Evolutionary conservation across 1,140 invertebrate species (phyloP).

Genomic region (Drosophila leontia): DNA sequence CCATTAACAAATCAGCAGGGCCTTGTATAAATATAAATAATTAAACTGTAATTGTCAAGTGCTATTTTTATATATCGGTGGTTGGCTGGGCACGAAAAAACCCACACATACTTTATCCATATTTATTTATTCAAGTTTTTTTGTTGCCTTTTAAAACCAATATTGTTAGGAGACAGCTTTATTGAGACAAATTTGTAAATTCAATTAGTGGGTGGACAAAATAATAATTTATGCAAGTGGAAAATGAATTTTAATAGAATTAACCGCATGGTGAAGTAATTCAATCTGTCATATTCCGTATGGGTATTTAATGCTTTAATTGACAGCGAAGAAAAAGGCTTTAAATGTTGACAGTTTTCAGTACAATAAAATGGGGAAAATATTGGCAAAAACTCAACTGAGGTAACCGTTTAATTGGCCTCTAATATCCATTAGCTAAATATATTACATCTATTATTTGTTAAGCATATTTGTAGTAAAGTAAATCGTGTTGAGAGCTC

Average conservation of each 20-base stretch:
- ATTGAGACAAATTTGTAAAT: constrained; percentile 28
- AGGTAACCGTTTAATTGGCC: not conserved
- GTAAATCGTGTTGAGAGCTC: constrained; percentile 68
- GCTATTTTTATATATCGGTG: constrained; percentile 72
- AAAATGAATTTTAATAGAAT: constrained; percentile 26
- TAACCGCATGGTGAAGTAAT: constrained; percentile 27
- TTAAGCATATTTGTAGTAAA: constrained; percentile 56
- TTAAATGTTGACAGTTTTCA: not conserved
- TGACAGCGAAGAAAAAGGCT: constrained; percentile 27
- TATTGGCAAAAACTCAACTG: not conserved
- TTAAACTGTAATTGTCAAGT: constrained; percentile 59
- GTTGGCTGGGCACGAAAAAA: constrained; percentile 52
- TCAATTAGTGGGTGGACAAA: constrained; percentile 41
- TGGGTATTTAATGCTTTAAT: constrained; percentile 29
- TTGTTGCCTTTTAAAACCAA: constrained; percentile 19
- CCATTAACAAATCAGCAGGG: constrained; percentile 47
- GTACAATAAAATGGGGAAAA: not conserved
- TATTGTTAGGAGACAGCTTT: constrained; percentile 10
- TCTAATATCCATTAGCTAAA: constrained; percentile 12
- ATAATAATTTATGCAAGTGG: constrained; percentile 14
- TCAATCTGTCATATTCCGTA: constrained; percentile 21
- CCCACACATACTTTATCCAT: constrained; percentile 28
- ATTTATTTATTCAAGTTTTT: constrained; percentile 13
- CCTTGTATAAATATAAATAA: constrained; percentile 47
- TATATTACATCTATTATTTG: constrained; percentile 32